Evolutionary conservation across 1,140 invertebrate genomes (phyloP).

Genomic region (Tribolium castaneum): DNA sequence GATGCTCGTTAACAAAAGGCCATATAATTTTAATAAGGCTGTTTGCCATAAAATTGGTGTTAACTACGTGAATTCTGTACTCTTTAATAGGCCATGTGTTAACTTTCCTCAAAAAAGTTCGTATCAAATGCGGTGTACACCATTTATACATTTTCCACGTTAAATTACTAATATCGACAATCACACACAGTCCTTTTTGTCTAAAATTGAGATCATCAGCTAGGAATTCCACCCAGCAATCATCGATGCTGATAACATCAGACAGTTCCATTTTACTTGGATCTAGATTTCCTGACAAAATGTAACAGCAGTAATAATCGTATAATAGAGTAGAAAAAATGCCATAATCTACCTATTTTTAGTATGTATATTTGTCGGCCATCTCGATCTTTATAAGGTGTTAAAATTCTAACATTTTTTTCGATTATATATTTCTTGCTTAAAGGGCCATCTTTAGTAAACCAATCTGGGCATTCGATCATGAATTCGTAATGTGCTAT

Average conservation of each 20-base stretch:
- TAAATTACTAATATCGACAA: slow-evolving; percentile 61
- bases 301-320: not conserved
- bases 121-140: slow-evolving; percentile 60
- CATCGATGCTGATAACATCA: slow-evolving; percentile 46
- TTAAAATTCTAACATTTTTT: slow-evolving; percentile 55
- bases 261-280: slow-evolving; percentile 41
- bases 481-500: slow-evolving; percentile 55
- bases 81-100: slow-evolving; percentile 57
- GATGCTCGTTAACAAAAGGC: slow-evolving; percentile 56
- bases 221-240: slow-evolving; percentile 47
- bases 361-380: slow-evolving; percentile 60
- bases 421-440: slow-evolving; percentile 52
- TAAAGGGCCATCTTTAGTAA: slow-evolving; percentile 54
- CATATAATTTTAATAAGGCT: slow-evolving; percentile 53
- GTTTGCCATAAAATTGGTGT: slow-evolving; percentile 51
- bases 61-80: slow-evolving; percentile 57
- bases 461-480: slow-evolving; percentile 59
- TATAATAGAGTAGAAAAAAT: not conserved
- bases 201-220: slow-evolving; percentile 39
- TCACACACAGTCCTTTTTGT: slow-evolving; percentile 60
- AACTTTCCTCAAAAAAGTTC: slow-evolving; percentile 55
- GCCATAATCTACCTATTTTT: slow-evolving; percentile 52
- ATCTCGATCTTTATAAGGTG: slow-evolving; percentile 56
- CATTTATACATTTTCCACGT: slow-evolving; percentile 60
- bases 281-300: not conserved